phyloP scores from a whole-genome alignment of 2,113 vertebrate genomes.

The Sarotherodon lohbergeri region DNA sequence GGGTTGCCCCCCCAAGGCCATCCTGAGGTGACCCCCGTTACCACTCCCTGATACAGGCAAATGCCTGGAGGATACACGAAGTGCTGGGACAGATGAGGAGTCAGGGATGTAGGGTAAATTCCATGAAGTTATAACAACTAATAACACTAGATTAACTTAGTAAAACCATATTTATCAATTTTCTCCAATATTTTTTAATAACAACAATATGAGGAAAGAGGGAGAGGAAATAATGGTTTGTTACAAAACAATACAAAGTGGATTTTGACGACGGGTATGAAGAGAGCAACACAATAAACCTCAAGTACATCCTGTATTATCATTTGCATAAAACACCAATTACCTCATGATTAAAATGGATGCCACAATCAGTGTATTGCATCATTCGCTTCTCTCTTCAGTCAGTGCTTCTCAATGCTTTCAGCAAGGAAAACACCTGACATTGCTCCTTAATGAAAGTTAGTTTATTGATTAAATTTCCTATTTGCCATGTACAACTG shows the following conservation, averaged over 20 bases:
- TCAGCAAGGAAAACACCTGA: not conserved
- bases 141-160: not conserved
- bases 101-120: not conserved
- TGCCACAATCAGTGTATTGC: not conserved
- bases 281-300: not conserved
- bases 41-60: not conserved
- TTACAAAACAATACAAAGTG: not conserved
- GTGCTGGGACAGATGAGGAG: not conserved
- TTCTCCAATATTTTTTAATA: not conserved
- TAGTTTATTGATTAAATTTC: conserved; percentile 11
- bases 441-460: conserved; percentile 1
- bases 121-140: not conserved
- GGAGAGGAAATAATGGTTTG: not conserved
- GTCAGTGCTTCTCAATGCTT: not conserved
- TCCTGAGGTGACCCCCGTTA: not conserved
- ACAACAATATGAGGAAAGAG: not conserved
- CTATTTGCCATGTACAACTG: not conserved
- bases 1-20: not conserved
- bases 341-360: conserved; percentile 10
- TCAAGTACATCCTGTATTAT: not conserved
- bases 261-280: not conserved
- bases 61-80: not conserved
- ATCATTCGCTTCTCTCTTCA: not conserved
- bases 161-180: not conserved
- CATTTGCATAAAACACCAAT: conserved; percentile 44